Conservation (phyloP, 2,113 vertebrate species). For the Rhinopomastus cyanomelas region DNA sequence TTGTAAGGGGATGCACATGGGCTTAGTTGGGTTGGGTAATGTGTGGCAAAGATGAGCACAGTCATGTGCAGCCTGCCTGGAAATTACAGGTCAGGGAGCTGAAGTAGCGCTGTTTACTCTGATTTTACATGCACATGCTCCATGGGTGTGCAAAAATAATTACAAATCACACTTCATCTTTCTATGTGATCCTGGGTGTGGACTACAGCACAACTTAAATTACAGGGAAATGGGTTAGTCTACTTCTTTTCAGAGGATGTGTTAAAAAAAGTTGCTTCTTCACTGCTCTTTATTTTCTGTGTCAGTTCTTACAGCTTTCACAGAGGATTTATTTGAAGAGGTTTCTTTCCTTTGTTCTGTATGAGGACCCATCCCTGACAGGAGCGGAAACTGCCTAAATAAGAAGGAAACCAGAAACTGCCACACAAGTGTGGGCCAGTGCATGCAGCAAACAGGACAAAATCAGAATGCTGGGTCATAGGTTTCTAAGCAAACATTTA, state of each 20-base stretch:
- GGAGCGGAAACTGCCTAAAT: neutral
- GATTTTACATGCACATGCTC: neutral
- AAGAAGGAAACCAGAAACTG: neutral
- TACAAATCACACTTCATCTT: neutral
- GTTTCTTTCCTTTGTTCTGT: neutral
- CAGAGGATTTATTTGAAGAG: neutral
- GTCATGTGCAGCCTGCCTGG: rapidly evolving
- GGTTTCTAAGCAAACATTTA: neutral
- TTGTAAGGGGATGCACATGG: neutral
- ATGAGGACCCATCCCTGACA: neutral
- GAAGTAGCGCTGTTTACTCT: neutral
- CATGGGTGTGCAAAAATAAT: neutral
- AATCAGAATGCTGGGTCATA: neutral
- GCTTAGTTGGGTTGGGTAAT: neutral
- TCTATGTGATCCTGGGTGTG: neutral
- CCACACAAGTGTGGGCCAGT: neutral
- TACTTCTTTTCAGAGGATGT: neutral
- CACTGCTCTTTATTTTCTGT: neutral
- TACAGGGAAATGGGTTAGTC: neutral
- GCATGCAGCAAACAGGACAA: neutral
- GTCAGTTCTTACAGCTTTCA: neutral
- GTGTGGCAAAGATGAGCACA: neutral
- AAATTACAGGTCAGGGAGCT: neutral
- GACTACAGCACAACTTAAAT: neutral
- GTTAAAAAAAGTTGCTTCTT: neutral